Evolutionary conservation across 2,113 vertebrate genomes (phyloP).

Genomic region (Vulpes lagopus): DNA sequence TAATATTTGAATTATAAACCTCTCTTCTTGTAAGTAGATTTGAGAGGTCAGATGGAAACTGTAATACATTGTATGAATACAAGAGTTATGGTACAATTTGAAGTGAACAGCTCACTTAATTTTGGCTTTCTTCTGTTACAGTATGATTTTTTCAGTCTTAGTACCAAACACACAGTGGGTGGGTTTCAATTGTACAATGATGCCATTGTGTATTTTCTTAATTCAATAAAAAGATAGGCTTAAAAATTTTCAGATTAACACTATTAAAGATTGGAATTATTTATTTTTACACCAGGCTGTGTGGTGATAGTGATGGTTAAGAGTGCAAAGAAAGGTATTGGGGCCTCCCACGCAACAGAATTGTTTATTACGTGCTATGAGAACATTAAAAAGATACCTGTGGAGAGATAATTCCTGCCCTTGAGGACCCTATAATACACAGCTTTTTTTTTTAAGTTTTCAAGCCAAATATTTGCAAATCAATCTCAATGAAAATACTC

Average conservation of each 20-base stretch:
- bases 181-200: neutral
- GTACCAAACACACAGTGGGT: neutral
- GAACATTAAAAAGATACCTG: constrained; percentile 7
- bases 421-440: neutral
- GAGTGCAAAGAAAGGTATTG: constrained; percentile 12
- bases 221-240: constrained; percentile 46
- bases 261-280: neutral
- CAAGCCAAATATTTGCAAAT: constrained; percentile 9
- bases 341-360: neutral
- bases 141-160: constrained; percentile 46
- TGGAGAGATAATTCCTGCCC: constrained; percentile 30
- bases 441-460: neutral
- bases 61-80: neutral
- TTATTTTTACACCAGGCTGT: constrained; percentile 10
- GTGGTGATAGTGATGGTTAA: neutral
- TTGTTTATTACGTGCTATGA: neutral
- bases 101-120: constrained; percentile 65
- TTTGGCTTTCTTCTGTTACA: constrained; percentile 62
- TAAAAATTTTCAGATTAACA: constrained; percentile 27
- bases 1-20: constrained; percentile 70
- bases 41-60: constrained; percentile 41
- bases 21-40: constrained; percentile 67
- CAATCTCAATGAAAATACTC: neutral
- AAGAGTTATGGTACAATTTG: constrained; percentile 39
- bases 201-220: constrained; percentile 54